Conservation (phyloP, 1,140 invertebrate species). For the Cyclina sinensis region DNA sequence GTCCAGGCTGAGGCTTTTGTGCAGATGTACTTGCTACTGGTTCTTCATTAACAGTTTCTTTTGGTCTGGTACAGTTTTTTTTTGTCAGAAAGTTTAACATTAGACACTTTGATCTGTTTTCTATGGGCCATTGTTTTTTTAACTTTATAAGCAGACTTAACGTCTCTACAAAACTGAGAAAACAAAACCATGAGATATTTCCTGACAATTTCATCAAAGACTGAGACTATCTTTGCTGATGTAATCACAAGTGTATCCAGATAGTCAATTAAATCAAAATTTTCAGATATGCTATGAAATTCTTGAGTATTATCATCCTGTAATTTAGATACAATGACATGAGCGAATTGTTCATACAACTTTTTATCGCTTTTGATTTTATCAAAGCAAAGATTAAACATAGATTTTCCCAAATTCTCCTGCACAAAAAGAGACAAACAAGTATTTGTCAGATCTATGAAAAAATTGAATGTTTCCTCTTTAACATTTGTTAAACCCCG, state of each 20-base stretch:
- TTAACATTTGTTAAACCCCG: neutral
- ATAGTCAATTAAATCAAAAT: neutral
- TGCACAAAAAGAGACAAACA: neutral
- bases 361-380: neutral
- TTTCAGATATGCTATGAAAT: neutral
- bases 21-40: neutral
- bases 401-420: neutral
- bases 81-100: neutral
- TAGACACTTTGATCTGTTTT: conserved; percentile 36
- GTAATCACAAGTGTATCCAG: neutral
- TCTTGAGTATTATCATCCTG: neutral
- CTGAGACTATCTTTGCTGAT: neutral
- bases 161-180: conserved; percentile 7
- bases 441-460: neutral
- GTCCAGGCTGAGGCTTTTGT: neutral
- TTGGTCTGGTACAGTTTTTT: neutral
- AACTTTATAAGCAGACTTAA: conserved; percentile 10
- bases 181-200: neutral
- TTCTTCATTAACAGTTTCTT: neutral
- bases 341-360: neutral
- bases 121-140: conserved; percentile 36
- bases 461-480: neutral
- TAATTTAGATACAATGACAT: neutral
- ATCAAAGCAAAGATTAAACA: neutral
- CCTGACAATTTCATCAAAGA: neutral